Base-by-base conservation (phyloP, 2,888 invertebrate genomes). In the Leptinotarsa haldemani region DNA sequence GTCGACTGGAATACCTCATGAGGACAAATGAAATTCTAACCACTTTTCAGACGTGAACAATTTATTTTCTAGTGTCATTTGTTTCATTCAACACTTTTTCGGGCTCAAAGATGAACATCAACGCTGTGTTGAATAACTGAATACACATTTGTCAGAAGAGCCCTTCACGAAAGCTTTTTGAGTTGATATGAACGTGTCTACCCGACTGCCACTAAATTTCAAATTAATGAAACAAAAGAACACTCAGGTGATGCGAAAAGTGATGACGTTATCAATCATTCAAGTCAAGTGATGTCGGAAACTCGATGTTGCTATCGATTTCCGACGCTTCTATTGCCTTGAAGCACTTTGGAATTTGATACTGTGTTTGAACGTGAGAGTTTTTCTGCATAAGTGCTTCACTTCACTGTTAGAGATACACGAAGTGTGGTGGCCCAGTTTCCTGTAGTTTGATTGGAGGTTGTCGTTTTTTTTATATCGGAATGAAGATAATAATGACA, bases 101-200 rank as follows among this genome's bases (percentile, higher is more conserved):
- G 22, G 20, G 13, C 56, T 56, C 56, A 56, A 22, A 56, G 56
- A 56, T 56, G 56, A 56, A 56, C 56, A 56, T 25, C 22, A 22
- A 22, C 56, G 56, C 22, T 56, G 56, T 56, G 56, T 25, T 56
- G 56, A 56, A 56, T 56, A 56, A 56, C 22, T 56, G 56, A 56
- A 56, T 56, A 56, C 1, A 56, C 56, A 22, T 56, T 20, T 22
- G 22, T 56, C 25, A 56, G 56, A 56, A 56, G 56, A 56, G 56
- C 56, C 22, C 12, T 56, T 22, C 15, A 16, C 22, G 20, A 56
- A 56, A 56, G 20, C 56, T 56, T 56, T 25, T 56, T 15, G 56
- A 56, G 22, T 22, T 22, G 20, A 20, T 25, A 22, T 22, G 22
- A 56, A 56, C 56, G 20, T 22, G 56, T 56, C 56, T 56, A 56